Base-by-base conservation (phyloP, 2,113 vertebrate species). In the Gymnarchus niloticus region DNA sequence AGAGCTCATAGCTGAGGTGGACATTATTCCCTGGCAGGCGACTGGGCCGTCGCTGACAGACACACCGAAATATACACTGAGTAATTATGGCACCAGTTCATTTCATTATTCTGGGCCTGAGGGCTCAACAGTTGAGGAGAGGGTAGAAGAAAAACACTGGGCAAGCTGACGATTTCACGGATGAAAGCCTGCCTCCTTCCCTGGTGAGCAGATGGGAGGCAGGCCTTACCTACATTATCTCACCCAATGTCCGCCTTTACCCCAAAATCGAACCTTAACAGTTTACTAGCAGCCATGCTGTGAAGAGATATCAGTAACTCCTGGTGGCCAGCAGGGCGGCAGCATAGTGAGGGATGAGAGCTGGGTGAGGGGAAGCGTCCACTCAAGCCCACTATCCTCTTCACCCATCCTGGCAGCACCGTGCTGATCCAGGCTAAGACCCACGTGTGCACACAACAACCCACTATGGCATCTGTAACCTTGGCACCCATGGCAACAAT, bases 121-220 rank as follows among this genome's bases (percentile, higher is more conserved):
- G 44, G 76, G 76, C 83, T 23, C 25, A 25, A 37, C 46, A 69
- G 77, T 12, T 49, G 23, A 52, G 0, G 48, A 3, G 54, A 85
- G 49, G 84, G 28, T 33, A 69, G 65, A 56, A 76, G 28, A 51
- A 41, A 28, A 23, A 85, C 6, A 69, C 46, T 12, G 17, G 84
- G 61, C 4, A 85, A 84, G 59, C 37, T 10, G 21, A 21, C 12
- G 23, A 84, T 19, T 73, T 21, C 61, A 33, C 1, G 6, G 25
- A 69, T 28, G 48, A 85, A 85, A 85, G n/a, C 4, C 25, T 84
- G 48, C 65, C 81, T 37, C 54, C 65, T 56, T 85, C 28, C 33
- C 84, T 73, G 33, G 56, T 46, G 65, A 49, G 12, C 19, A 37
- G 57, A 65, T 49, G 57, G 41, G 44, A 57, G 33, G 21, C 21